Evolutionary conservation across 2,797 vertebrate species (phyloP), one percentile per base, ranked within the genome.

Genomic region (Pseudochirops corinnae): DNA sequence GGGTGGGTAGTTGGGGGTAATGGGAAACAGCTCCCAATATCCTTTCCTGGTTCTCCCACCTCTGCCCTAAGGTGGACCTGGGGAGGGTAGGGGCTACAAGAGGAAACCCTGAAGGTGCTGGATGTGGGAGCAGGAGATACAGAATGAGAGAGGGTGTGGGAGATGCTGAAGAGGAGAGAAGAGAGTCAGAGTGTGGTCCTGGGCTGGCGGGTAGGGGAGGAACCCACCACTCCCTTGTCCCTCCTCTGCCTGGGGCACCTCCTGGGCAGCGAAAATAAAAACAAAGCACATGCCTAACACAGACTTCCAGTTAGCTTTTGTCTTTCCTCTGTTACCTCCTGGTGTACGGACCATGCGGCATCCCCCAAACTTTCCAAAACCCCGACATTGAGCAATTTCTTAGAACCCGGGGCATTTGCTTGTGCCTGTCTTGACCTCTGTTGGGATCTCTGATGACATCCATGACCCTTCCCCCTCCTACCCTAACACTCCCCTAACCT

Each of bases 81-180:
- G 98, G 97, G 52, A 91, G 95, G 94, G 95, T 58, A 93, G 97
- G 94, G 97, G 97, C 97, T 98, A 6, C 7, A 95, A 96, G 98
- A 98, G 96, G 96, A 98, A 98, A 98, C 96, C 96, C 94, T 0
- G 98, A 97, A 99, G 98, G 99, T 99, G 98, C 96, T 46, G 97
- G 98, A 98, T 97, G 98, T 97, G 96, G 98, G 98, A 98, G 98
- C 96, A 98, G 97, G 98, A 97, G 98, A 96, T 92, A 93, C 94
- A 97, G 98, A 97, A 96, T 93, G 96, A 95, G 94, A 97, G 95
- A 97, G 90, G 97, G 97, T 96, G 98, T 97, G 91, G 97, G 95
- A 97, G 96, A 98, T 93, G 97, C 96, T 97, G 96, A 97, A 97
- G 97, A 96, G 98, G 97, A 97, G 97, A 97, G 96, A 98, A 93